Evolutionary conservation across 1,140 invertebrate genomes (phyloP).

Genomic region (Rhynchophorus ferrugineus): DNA sequence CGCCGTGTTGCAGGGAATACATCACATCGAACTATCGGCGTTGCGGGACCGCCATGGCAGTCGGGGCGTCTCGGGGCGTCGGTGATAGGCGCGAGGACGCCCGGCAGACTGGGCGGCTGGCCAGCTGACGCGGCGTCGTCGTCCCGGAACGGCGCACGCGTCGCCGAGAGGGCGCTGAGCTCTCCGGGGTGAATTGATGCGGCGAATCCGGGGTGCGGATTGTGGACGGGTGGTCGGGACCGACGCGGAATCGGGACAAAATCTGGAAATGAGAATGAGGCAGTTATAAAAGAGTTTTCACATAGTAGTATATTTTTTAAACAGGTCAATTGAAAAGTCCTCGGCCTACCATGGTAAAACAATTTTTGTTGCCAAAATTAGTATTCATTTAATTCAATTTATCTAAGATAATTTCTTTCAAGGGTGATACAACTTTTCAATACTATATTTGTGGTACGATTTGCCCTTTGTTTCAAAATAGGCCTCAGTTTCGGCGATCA

Average conservation of each 20-base stretch:
- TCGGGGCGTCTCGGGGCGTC: conserved; percentile 28
- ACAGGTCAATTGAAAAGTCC: no score
- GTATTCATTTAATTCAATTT: no score
- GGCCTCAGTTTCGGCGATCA: no score
- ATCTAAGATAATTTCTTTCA: no score
- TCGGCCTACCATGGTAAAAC: no score
- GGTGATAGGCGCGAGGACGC: conserved; percentile 34
- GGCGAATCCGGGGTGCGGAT: not conserved
- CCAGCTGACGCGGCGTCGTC: conserved; percentile 22
- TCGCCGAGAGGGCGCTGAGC: not conserved
- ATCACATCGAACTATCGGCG: conserved; percentile 37
- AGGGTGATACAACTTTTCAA: no score
- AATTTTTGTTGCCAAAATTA: no score
- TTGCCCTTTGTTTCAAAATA: no score
- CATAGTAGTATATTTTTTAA: no score
- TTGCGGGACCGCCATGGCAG: conserved; percentile 40
- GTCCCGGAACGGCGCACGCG: conserved; percentile 1
- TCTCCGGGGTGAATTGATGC: not conserved
- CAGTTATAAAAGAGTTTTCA: no score
- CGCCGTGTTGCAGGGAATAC: conserved; percentile 49
- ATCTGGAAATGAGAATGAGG: not conserved
- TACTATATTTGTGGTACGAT: no score
- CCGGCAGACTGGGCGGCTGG: conserved; percentile 15
- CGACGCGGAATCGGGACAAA: not conserved
- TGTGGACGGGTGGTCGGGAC: not conserved